Conservation (phyloP, 2,888 invertebrate species). For the Agrotis exclamationis region DNA sequence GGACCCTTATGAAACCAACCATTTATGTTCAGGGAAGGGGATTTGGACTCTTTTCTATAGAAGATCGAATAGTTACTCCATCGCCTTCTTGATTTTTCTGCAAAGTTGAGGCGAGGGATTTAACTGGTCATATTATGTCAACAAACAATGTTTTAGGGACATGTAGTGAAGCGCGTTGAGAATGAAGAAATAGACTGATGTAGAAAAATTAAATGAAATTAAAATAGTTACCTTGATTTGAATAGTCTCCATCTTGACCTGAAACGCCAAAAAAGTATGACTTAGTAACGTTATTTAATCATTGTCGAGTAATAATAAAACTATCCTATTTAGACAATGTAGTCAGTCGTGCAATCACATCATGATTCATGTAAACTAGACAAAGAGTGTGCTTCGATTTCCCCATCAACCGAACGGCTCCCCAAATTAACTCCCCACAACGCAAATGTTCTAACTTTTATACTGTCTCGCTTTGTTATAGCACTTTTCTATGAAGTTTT, state of each 20-base stretch:
- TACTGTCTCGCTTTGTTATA: too few relatives aligned
- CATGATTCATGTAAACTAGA: not conserved
- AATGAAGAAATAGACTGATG: not conserved
- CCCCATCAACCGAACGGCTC: not conserved
- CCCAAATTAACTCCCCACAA: too few relatives aligned
- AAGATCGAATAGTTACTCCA: not conserved
- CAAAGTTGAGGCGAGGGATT: slow-evolving; percentile 1
- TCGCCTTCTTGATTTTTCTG: not conserved
- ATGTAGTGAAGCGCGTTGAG: not conserved
- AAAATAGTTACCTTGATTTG: slow-evolving; percentile 79
- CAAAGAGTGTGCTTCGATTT: not conserved
- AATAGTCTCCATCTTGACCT: slow-evolving; percentile 87
- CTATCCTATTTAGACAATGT: too few relatives aligned
- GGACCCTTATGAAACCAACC: not conserved
- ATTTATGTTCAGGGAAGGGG: not conserved
- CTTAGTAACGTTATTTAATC: not conserved
- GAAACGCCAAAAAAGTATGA: slow-evolving; percentile 62
- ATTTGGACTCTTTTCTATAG: not conserved
- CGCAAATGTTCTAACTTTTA: not conserved
- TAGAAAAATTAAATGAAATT: not conserved
- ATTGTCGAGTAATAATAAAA: not conserved
- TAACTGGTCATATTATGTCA: not conserved
- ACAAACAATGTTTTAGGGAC: not conserved
- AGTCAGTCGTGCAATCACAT: not conserved
- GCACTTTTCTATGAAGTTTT: not conserved